phyloP scores from a whole-genome alignment of 64 coral and sea anemone species.

The Porites australiensis region DNA sequence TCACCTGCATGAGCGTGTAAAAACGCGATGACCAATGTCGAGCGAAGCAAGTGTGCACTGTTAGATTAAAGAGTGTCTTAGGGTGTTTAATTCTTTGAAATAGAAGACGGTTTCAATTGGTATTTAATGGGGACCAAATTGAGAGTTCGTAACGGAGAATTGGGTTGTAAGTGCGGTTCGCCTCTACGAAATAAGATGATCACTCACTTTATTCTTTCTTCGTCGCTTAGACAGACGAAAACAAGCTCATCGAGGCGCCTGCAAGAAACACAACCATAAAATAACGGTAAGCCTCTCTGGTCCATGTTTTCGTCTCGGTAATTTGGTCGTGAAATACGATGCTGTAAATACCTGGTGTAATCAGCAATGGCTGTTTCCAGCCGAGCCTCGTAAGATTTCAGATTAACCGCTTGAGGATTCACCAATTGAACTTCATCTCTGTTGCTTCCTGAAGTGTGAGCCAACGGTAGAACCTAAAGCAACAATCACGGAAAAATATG shows the following conservation, averaged over 20 bases:
- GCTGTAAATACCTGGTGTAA: constrained; percentile 62
- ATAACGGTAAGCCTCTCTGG: background rate
- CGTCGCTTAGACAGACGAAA: constrained; percentile 76
- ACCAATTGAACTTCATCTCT: constrained; percentile 86
- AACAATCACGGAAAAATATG: background rate
- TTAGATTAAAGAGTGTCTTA: too few species aligned
- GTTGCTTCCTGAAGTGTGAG: constrained; percentile 89
- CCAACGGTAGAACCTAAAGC: constrained; percentile 80
- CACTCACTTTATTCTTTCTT: constrained; percentile 86
- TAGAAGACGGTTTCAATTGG: too few species aligned
- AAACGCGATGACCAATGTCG: too few species aligned
- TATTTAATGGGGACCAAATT: too few species aligned
- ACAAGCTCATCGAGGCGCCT: constrained; percentile 86
- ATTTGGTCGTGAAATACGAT: background rate
- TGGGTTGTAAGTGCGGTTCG: too few species aligned
- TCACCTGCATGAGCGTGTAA: too few species aligned
- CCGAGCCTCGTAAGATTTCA: constrained; percentile 85
- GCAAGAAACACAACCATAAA: background rate
- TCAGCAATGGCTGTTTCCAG: constrained; percentile 71
- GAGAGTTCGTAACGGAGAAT: too few species aligned
- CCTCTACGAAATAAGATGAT: background rate
- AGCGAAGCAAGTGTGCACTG: too few species aligned
- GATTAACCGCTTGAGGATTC: constrained; percentile 87
- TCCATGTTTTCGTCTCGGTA: background rate
- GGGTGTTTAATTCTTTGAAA: too few species aligned